These are phyloP conservation scores for Perizoma flavofasciatum DNA, from an alignment of 2,888 invertebrate species.

Conservation along the genomic window DNA sequence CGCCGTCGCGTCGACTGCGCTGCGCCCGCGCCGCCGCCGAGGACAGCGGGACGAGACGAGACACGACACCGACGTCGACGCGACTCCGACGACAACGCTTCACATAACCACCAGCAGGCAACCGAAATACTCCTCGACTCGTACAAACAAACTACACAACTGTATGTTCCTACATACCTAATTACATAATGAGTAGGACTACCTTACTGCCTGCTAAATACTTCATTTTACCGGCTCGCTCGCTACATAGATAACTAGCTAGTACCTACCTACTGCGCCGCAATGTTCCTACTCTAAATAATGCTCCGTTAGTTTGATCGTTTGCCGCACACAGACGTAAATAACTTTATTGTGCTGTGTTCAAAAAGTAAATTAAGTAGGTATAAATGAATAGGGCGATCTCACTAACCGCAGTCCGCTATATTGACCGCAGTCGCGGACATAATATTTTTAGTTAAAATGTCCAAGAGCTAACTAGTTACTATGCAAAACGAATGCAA, in stretches of 20 bases:
- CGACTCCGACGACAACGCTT: constrained; percentile 11
- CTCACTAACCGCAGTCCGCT: constrained; percentile 31
- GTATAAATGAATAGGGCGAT: constrained; percentile 28
- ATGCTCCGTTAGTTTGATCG: constrained; percentile 25
- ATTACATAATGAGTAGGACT: constrained; percentile 10
- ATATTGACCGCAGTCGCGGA: constrained; percentile 4
- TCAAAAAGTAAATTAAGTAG: constrained; percentile 25
- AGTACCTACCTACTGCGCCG: too few species aligned
- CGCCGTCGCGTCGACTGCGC: neutral
- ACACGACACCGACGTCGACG: too few species aligned
- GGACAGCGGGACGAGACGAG: constrained; percentile 15
- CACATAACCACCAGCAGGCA: constrained; percentile 24
- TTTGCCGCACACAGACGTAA: constrained; percentile 14
- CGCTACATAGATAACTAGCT: neutral
- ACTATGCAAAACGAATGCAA: too few species aligned
- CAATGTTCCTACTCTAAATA: too few species aligned
- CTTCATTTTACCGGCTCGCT: constrained; percentile 1
- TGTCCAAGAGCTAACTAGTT: too few species aligned
- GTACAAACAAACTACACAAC: constrained; percentile 11
- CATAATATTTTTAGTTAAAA: neutral
- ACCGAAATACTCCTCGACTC: constrained; percentile 10
- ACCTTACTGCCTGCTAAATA: neutral
- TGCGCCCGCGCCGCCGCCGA: constrained; percentile 6
- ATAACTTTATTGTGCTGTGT: neutral
- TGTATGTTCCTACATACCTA: neutral